Evolutionary conservation across 2,113 vertebrate species (phyloP).

Genomic region (Brevimyrus niger): DNA sequence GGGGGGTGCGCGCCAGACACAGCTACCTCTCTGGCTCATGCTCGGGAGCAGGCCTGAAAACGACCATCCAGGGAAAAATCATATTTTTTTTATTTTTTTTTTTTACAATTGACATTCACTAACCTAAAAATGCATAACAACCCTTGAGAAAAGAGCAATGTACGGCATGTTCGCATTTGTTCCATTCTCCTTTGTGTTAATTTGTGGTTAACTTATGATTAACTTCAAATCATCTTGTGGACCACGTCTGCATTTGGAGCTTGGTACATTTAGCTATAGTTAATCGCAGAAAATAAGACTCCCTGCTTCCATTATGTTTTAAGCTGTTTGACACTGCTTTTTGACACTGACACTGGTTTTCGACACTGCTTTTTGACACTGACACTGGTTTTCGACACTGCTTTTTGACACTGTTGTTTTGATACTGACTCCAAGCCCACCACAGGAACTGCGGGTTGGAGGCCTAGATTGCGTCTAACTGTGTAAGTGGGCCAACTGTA

Average conservation of each 20-base stretch:
- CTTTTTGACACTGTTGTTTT: background rate
- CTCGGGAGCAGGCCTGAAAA: background rate
- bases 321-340: background rate
- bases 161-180: background rate
- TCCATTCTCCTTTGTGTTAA: background rate
- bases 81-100: background rate
- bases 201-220: background rate
- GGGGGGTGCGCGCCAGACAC: background rate
- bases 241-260: background rate
- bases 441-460: conserved; percentile 14
- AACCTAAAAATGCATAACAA: background rate
- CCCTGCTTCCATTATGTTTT: background rate
- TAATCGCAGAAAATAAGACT: background rate
- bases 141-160: background rate
- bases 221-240: background rate
- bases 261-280: background rate
- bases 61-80: background rate
- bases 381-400: background rate
- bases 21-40: background rate
- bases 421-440: background rate
- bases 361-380: background rate
- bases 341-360: background rate
- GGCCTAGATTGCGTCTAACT: conserved; percentile 2
- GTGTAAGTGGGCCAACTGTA: background rate
- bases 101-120: background rate